Evolutionary conservation across 2,113 vertebrate genomes (phyloP), one percentile per base, ranked within the genome.

Genomic region (Pomatorhinus ruficollis): DNA sequence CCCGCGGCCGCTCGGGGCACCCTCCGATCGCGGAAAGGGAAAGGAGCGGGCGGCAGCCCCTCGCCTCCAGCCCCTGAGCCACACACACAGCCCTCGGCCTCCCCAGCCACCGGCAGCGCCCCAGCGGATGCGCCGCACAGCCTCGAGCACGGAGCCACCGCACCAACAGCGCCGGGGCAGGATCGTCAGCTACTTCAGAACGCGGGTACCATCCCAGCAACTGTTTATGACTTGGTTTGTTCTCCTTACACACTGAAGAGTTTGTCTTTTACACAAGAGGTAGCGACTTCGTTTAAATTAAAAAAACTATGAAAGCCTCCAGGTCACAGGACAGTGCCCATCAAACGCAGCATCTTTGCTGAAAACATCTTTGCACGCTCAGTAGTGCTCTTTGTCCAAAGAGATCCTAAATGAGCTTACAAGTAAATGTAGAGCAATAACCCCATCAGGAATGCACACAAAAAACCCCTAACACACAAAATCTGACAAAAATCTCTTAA

Each of bases 61-160:
- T 16, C 17, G 40, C 31, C 66, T 12, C 4, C 60, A 6, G 47
- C 47, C 13, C 47, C 47, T 47, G 47, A 25, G 47, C 47, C 47
- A 7, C 47, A 49, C 47, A 8, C 5, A 49, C 47, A 49, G 83
- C 30, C n/a, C 52, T 4, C 1, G 60, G 59, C 23, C 45, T 22
- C 2, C 22, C 37, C 45, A 2, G 74, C 3, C 47, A 2, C 25
- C 21, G 33, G 5, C 42, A 3, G 0, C 3, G 39, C 6, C 39
- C 44, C 27, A 1, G 57, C 4, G 24, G 9, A 7, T 1, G 23
- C n/a, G 11, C 5, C 2, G 44, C 6, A 61, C 68, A 47, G 78
- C 28, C 4, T 8, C 50, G 57, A 60, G 68, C 39, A 12, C 21
- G 49, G 54, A n/a, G 40, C 47, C 39, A 49, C 35, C 10, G 11